Evolutionary conservation across 2,113 vertebrate species (phyloP), one percentile per base, ranked within the genome.

Genomic region (Cottus gobio): DNA sequence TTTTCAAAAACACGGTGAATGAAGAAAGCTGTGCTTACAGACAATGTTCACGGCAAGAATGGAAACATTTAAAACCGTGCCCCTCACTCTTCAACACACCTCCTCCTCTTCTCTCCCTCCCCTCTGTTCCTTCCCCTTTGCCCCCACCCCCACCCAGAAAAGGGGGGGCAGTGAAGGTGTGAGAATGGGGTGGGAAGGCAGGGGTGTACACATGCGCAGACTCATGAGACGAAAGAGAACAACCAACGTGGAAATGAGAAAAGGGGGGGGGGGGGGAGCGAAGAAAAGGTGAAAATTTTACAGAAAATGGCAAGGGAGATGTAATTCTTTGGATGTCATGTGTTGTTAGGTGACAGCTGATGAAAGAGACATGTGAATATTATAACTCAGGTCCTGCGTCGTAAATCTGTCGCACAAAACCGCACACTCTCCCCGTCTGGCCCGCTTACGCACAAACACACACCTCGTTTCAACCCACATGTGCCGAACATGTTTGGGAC

Each of bases 281-380:
- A 56, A 58, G 54, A 73, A 87, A 87, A 88, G 83, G 89, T 90
- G 80, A 84, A 79, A 80, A 91, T 90, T 93, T 92, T 85, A 86
- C 85, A 88, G 63, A 63, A 82, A 89, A 89, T 88, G 76, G 48
- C 70, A 79, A 75, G 82, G 82, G 77, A 82, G 63, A 74, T 82
- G 67, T 74, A 82, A 82, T 83, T 79, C 69, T 36, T 48, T 87
- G 83, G 66, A 83, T 89, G 83, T 88, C 68, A 66, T 71, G 68
- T 89, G 90, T 79, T 80, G 86, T 74, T 78, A 85, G 84, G 83
- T 85, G 79, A 91, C 86, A 82, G 74, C 79, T 84, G 86, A 89
- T 83, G 87, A 86, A 91, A 84, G 58, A 52, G 79, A 76, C 15
- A 58, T 52, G 50, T 84, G 71, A 79, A 89, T 39, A 69, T 90